Base-by-base conservation (phyloP, 2,888 invertebrate species). In the Trypoxylon attenuatum region DNA sequence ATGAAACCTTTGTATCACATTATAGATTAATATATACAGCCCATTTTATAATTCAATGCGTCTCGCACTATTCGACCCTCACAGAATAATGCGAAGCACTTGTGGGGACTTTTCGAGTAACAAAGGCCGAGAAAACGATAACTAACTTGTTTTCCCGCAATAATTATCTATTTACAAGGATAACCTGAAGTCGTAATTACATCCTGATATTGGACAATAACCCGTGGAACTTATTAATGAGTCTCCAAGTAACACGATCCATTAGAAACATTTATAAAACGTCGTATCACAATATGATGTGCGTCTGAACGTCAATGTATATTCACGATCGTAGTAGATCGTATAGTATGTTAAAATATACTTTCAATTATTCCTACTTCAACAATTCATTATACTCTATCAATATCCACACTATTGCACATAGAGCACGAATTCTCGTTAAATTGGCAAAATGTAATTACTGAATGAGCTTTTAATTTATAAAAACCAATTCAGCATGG, bases 281-380 rank as follows among this genome's bases (percentile, higher is more conserved):
- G 25, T 58, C 57, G 46, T 63, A 60, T 71, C 72, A 58, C 71
- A 63, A 51, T 47, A 43, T 55, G 38, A 55, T 56, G 50, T 53
- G 27, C 16, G n/a, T 52, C 41, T 47, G n/a, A 63, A 52, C 5
- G 13, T 10, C n/a, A 10, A 33, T 10, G 39, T 19, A 33, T 18
- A 1, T n/a, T 19, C 46, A 23, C 33, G 19, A 21, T 13, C 22
- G 5, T 43, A 13, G 5, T 41, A 27, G 19, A 22, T 13, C 51
- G 15, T 16, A 21, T 46, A 39, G 45, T 6, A 21, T 23, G 41
- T 25, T n/a, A n/a, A n/a, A n/a, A n/a, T n/a, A n/a, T n/a, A n/a
- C n/a, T n/a, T n/a, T n/a, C n/a, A n/a, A n/a, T n/a, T n/a, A 33
- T 33, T 33, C 5, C 10, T 33, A 33, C 10, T 8, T 13, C 13